Base-by-base conservation (phyloP, 2,888 invertebrate genomes). In the Campopleginae sp. region DNA sequence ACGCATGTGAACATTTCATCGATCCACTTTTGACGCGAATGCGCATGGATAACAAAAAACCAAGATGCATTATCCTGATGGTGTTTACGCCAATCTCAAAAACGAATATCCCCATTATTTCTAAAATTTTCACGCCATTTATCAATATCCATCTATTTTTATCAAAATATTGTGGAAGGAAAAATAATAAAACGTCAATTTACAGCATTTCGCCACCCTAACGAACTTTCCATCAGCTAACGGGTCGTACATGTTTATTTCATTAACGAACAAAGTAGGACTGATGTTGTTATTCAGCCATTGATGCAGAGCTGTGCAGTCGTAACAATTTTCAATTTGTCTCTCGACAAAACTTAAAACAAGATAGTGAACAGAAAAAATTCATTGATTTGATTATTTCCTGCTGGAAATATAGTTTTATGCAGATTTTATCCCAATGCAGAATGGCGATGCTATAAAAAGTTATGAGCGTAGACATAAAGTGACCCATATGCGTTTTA, bases 131-230 rank as follows among this genome's bases (percentile, higher is more conserved):
- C 54, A n/a, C 12, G 12, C 1, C 17, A 54, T 44, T 6, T 23
- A 48, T 65, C 14, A 17, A n/a, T 66, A 42, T 27, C n/a, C 27
- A 51, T 27, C 6, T 7, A 12, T 46, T 38, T 19, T 27, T 17
- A 48, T 27, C 38, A 23, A 51, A 23, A 63, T 27, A 51, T 38
- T 51, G 74, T 68, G 42, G 38, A 72, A 23, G 38, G 48, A 58
- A 58, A 46, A 31, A 54, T 54, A 72, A 77, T 42, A 58, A 46
- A 80, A 80, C 77, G 80, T 77, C 42, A 80, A 38, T 38, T 7
- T 38, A 38, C 38, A 38, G 38, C 10, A 8, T 38, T 38, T 38
- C 33, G 33, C 33, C 33, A 6, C 33, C 33, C 33, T 33, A 3
- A 7, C 33, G 33, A 33, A 33, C 33, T 33, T 33, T 33, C 33